phyloP scores from a whole-genome alignment of 30 jellyfish, hydroid and myxozoan genomes.

The Aurelia aurita complex sp. Pacific region DNA sequence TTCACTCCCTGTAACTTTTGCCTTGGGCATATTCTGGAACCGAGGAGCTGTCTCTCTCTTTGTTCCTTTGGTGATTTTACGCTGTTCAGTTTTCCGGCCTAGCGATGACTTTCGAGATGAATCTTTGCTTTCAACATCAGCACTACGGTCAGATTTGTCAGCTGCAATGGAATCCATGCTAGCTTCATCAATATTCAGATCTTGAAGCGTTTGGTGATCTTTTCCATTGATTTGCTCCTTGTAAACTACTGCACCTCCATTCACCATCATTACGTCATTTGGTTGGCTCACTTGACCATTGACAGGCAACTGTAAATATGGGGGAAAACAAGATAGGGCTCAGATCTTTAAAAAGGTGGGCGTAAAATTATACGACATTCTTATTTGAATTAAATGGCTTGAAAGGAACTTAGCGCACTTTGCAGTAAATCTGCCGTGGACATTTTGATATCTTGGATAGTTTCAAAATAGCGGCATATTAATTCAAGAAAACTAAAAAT shows the following conservation, averaged over 20 bases:
- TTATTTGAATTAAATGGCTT: too few species aligned
- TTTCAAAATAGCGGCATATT: too few species aligned
- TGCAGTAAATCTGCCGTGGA: too few species aligned
- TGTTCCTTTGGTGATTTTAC: constrained; percentile 62
- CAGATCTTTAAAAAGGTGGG: too few species aligned
- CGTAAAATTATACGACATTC: too few species aligned
- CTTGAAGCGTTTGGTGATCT: constrained; percentile 7
- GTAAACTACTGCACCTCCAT: constrained; percentile 11
- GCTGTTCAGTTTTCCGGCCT: constrained; percentile 41
- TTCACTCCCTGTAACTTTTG: constrained; percentile 18
- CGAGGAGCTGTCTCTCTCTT: constrained; percentile 73
- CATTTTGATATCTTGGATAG: too few species aligned
- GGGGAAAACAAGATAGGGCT: neutral
- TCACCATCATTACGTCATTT: constrained; percentile 21
- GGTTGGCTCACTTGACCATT: constrained; percentile 29
- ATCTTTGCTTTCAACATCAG: constrained; percentile 32
- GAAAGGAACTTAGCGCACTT: too few species aligned
- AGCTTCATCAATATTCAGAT: constrained; percentile 8
- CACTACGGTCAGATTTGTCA: constrained; percentile 11
- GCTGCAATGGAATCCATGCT: constrained; percentile 8
- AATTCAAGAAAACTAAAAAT: too few species aligned
- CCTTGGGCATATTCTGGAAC: constrained; percentile 43
- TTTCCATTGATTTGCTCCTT: constrained; percentile 12
- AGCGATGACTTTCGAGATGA: constrained; percentile 23
- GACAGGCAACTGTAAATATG: constrained; percentile 14